A percentile compares a stretch with the other conserved stretches of the same genome.
Evolutionary conservation across 2,888 invertebrate genomes (phyloP).

Genomic region (Leptinotarsa haldemani): DNA sequence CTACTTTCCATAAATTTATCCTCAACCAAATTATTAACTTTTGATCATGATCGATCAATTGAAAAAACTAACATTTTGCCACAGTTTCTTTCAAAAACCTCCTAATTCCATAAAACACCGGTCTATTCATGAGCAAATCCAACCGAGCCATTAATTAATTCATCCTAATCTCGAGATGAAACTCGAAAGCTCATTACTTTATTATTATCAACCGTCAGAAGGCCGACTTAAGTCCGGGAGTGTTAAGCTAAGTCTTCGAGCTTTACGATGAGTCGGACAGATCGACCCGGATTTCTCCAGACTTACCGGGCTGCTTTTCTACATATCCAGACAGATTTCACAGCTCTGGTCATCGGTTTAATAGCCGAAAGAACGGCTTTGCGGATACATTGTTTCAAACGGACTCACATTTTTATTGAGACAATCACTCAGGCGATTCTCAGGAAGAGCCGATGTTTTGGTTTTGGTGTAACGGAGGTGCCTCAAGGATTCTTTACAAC

Average conservation of each 20-base stretch:
- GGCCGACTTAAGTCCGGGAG: slow-evolving; percentile 47
- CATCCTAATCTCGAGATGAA: slow-evolving; percentile 27
- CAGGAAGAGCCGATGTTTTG: neutral
- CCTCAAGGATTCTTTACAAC: no score
- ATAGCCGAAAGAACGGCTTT: slow-evolving; percentile 25
- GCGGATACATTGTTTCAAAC: slow-evolving; percentile 36
- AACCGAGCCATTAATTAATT: neutral
- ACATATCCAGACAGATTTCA: slow-evolving; percentile 55
- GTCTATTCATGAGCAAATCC: neutral
- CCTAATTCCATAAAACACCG: neutral
- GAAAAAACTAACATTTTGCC: no score
- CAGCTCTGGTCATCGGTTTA: slow-evolving; percentile 47
- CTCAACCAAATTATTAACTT: no score
- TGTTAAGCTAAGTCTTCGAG: slow-evolving; percentile 50
- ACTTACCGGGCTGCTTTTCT: slow-evolving; percentile 54
- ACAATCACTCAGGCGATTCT: neutral
- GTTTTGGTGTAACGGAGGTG: neutral
- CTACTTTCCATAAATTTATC: no score
- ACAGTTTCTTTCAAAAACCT: no score
- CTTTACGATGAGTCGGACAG: slow-evolving; percentile 50
- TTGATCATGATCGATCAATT: no score
- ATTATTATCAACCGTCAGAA: slow-evolving; percentile 48
- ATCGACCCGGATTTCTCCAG: slow-evolving; percentile 51
- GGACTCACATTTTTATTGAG: slow-evolving; percentile 31
- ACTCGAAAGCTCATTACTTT: slow-evolving; percentile 40